phyloP scores from a whole-genome alignment of 1,140 invertebrate species.

The Maniola jurtina region DNA sequence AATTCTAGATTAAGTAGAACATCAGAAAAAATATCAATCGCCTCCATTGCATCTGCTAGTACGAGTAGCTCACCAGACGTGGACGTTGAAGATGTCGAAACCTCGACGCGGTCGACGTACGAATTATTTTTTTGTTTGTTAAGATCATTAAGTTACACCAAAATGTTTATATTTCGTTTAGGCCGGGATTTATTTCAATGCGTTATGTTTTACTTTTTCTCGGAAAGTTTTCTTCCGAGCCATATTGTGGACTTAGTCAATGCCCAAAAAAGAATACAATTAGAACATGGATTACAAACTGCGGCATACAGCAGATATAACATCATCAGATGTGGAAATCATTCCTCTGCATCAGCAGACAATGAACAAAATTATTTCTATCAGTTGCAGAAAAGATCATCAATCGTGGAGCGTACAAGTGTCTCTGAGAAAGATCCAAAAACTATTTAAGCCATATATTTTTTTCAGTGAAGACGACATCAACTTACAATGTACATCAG shows the following conservation, averaged over 20 bases:
- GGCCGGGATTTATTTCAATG: slow-evolving; percentile 52
- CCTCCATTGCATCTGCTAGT: slow-evolving; percentile 18
- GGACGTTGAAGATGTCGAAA: slow-evolving; percentile 42
- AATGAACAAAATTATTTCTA: slow-evolving; percentile 38
- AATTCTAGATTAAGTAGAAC: slow-evolving; percentile 41
- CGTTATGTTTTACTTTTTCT: slow-evolving; percentile 39
- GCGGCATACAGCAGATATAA: slow-evolving; percentile 44
- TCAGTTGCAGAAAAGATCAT: slow-evolving; percentile 23
- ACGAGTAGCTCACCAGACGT: slow-evolving; percentile 25
- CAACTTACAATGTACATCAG: slow-evolving; percentile 32
- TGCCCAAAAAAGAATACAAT: slow-evolving; percentile 42
- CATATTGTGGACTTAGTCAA: slow-evolving; percentile 52
- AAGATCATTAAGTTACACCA: slow-evolving; percentile 51
- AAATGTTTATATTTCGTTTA: slow-evolving; percentile 56
- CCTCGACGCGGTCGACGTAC: slow-evolving; percentile 50
- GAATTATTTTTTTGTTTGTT: slow-evolving; percentile 55
- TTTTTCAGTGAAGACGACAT: slow-evolving; percentile 50
- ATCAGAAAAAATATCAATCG: slow-evolving; percentile 31
- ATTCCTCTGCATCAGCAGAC: slow-evolving; percentile 9
- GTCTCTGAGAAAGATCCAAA: not conserved
- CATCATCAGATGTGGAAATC: slow-evolving; percentile 25
- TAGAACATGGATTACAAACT: slow-evolving; percentile 40
- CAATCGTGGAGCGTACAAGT: not conserved
- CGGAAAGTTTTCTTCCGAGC: slow-evolving; percentile 42
- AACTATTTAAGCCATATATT: slow-evolving; percentile 43